phyloP scores from a whole-genome alignment of 2,888 invertebrate genomes.

The Ormyrus pomaceus region DNA sequence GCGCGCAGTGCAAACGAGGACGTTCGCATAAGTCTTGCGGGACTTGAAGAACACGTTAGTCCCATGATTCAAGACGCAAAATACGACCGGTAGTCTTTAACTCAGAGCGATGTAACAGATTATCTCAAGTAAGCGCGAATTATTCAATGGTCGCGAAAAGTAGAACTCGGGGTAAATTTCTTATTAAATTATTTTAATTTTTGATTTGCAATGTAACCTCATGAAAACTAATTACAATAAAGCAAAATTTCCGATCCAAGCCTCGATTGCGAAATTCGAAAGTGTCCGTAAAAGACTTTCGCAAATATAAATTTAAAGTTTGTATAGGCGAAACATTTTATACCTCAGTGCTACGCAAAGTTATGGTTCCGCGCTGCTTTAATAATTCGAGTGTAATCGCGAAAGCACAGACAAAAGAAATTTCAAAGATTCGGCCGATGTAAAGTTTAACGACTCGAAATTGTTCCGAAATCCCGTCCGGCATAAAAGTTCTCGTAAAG shows the following conservation, averaged over 20 bases:
- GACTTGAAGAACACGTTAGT: not conserved
- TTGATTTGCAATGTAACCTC: no score
- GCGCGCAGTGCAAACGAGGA: not conserved
- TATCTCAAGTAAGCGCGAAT: not conserved
- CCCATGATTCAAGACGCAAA: not conserved
- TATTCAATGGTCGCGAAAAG: not conserved
- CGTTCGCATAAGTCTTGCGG: not conserved
- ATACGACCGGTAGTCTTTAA: not conserved
- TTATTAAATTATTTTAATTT: not conserved
- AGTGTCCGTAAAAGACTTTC: no score
- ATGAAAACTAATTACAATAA: no score
- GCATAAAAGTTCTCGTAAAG: not conserved
- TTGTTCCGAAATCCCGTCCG: not conserved
- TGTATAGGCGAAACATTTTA: no score
- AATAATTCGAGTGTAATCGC: not conserved
- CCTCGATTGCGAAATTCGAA: no score
- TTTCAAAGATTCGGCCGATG: not conserved
- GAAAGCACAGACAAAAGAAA: not conserved
- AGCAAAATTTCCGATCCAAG: no score
- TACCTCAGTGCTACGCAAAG: no score
- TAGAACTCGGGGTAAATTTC: no score
- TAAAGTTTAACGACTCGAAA: slow-evolving; percentile 13
- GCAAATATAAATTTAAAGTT: no score
- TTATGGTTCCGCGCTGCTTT: no score
- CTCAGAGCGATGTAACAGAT: not conserved